A percentile compares a stretch with the other conserved stretches of the same genome.
Evolutionary conservation across 2,113 vertebrate genomes (phyloP).

Genomic region (Perca schrenkii): DNA sequence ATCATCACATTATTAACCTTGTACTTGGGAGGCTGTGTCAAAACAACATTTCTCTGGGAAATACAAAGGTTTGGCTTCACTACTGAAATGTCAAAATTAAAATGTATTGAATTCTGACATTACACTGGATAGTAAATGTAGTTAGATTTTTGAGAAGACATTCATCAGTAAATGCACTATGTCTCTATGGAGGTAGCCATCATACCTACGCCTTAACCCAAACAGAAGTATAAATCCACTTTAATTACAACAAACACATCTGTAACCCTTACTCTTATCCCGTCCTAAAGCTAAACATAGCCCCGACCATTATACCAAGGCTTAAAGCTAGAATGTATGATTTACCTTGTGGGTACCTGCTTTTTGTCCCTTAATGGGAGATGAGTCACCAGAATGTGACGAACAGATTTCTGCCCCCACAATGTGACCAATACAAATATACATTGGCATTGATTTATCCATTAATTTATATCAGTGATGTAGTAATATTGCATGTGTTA

Average conservation of each 20-base stretch:
- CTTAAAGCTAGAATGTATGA: neutral
- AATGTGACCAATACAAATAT: neutral
- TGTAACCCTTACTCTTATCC: neutral
- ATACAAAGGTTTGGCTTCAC: no score
- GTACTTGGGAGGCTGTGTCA: no score
- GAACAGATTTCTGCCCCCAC: neutral
- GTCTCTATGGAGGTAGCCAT: no score
- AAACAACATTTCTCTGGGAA: no score
- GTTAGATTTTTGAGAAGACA: no score
- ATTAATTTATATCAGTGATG: constrained; percentile 19
- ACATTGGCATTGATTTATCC: neutral
- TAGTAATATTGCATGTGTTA: neutral
- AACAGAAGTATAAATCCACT: neutral
- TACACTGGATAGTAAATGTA: no score
- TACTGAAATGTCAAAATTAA: no score
- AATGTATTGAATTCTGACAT: no score
- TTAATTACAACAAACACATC: neutral
- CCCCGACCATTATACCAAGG: neutral
- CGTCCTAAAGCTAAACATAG: neutral
- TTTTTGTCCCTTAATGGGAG: neutral
- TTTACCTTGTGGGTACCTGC: neutral
- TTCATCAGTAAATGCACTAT: no score
- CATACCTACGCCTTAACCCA: neutral
- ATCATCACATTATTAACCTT: no score
- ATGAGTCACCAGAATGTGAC: neutral